These are phyloP conservation scores for Tympanoctomys barrerae DNA, from an alignment of 2,797 vertebrate genomes.

Conservation along the genomic window DNA sequence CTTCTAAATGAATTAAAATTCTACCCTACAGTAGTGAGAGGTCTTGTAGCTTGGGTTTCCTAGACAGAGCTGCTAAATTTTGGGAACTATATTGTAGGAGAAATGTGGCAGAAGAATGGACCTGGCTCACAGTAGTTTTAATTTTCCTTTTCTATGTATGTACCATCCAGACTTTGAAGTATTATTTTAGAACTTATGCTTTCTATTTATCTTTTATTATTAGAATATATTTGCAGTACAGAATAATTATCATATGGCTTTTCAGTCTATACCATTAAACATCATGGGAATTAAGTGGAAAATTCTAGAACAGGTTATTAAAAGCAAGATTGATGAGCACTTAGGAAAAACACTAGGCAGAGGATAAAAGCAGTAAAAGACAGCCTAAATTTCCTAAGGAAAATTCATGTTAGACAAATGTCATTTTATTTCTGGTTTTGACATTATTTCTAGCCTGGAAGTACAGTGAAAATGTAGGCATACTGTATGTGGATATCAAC, in stretches of 20 bases:
- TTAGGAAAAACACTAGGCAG: slow-evolving; percentile 47
- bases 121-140: background rate
- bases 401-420: slow-evolving; percentile 59
- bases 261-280: background rate
- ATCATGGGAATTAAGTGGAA: background rate
- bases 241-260: background rate
- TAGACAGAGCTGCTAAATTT: background rate
- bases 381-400: slow-evolving; percentile 48
- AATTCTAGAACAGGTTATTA: slow-evolving; percentile 56
- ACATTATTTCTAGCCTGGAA: slow-evolving; percentile 33
- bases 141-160: background rate
- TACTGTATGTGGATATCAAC: slow-evolving; percentile 36
- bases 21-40: background rate
- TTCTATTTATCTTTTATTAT: background rate
- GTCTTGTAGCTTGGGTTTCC: background rate
- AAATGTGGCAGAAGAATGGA: slow-evolving; percentile 46
- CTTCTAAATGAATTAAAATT: slow-evolving; percentile 62
- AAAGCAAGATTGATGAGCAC: slow-evolving; percentile 23
- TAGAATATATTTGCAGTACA: background rate
- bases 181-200: background rate
- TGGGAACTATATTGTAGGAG: background rate
- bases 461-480: slow-evolving; percentile 39
- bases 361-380: background rate
- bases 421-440: slow-evolving; percentile 57
- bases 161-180: background rate